phyloP scores from a whole-genome alignment of 2,888 invertebrate genomes.

The Melanophora roralis region DNA sequence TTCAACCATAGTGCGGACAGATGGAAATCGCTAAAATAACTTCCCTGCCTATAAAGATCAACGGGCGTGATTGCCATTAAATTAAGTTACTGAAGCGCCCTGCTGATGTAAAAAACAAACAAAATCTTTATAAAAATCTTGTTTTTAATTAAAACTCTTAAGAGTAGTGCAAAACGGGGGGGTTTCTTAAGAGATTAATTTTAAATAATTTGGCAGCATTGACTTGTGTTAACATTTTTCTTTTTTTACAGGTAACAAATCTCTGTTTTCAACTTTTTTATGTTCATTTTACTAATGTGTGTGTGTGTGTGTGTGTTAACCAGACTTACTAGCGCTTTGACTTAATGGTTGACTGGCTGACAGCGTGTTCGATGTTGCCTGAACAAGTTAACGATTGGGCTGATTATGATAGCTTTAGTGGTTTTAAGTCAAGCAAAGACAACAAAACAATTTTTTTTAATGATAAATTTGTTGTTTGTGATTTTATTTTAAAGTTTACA shows the following conservation, averaged over 20 bases:
- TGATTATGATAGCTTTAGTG: slow-evolving; percentile 35
- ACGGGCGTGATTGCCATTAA: no score
- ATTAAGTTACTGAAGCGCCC: no score
- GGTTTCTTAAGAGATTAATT: background rate
- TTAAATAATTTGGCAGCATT: background rate
- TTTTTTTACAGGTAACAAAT: background rate
- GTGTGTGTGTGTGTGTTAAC: background rate
- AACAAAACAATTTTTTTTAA: slow-evolving; percentile 21
- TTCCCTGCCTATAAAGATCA: no score
- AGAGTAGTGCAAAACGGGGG: background rate
- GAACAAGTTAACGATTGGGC: slow-evolving; percentile 7
- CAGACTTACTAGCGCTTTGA: background rate
- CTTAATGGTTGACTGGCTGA: slow-evolving; percentile 13
- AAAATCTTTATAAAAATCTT: no score
- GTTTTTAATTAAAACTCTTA: no score
- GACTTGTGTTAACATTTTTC: background rate
- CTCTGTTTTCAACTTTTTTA: background rate
- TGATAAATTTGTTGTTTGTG: background rate
- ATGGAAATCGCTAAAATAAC: no score
- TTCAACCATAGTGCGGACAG: no score
- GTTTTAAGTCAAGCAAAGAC: slow-evolving; percentile 23
- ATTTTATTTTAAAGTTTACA: background rate
- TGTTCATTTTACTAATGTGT: background rate
- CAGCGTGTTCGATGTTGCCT: background rate
- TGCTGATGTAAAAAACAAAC: no score